Evolutionary conservation across 2,113 vertebrate species (phyloP), one percentile per base, ranked within the genome.

Genomic region (Formicarius rufipectus): DNA sequence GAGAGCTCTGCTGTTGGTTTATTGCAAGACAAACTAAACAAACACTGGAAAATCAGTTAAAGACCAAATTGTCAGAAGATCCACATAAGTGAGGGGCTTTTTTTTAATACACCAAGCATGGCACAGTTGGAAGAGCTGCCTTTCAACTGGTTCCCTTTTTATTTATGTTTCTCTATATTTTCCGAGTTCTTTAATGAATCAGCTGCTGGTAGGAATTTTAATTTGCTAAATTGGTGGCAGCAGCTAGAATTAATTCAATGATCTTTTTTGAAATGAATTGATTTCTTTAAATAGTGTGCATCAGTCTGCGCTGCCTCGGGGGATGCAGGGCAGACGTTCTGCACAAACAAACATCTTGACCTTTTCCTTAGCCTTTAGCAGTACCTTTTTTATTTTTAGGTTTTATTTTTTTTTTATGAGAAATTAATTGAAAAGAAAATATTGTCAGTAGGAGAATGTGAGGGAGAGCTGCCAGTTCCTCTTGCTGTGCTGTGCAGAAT

Each of bases 271-370:
- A 94, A 97, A 97, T 96, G 92, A 96, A 96, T 97, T 96, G 92
- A 96, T 97, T 97, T 95, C 93, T 96, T 96, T 96, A 97, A 97
- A 90, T 93, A 96, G 93, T 97, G 79, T 95, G 93, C 93, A 94
- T 96, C 93, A 68, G 88, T 96, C 93, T 89, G 90, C 37, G 0
- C 90, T 87, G 88, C 95, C 96, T 95, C 95, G 0, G 14, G 96
- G 95, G 93, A 97, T 60, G 50, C 3, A 18, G 96, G 95, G 90
- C 95, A 90, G 90, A 87, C 83, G 8, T 55, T 44, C 95, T 95
- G 95, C 94, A 96, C 96, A 97, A 97, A 96, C 95, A 97, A 96
- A 97, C 95, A 97, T 96, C 96, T 97, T 97, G 96, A 97, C 96
- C 96, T 97, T 97, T 97, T 97, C 96, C 85, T 89, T 93, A 95